Percentiles rank a stretch among this genome's conserved stretches.
phyloP scores from a whole-genome alignment of 2,888 invertebrate species.

The Megamerina dolium region DNA sequence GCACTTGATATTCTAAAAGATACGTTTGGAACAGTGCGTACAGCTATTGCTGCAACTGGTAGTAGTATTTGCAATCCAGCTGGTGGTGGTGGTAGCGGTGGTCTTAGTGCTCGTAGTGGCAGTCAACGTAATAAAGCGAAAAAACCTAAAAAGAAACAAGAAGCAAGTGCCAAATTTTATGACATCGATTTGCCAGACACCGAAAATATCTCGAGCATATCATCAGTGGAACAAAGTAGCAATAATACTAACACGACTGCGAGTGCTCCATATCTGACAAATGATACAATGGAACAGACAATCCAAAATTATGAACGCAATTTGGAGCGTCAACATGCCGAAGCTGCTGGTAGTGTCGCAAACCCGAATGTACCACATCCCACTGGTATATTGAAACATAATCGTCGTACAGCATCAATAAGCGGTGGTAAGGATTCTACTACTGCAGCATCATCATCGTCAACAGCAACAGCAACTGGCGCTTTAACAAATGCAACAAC shows the following conservation, averaged over 20 bases:
- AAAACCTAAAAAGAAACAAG: constrained; percentile 18
- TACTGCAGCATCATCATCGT: constrained; percentile 6
- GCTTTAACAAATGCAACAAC: constrained; percentile 10
- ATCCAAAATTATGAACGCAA: constrained; percentile 32
- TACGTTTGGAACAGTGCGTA: constrained; percentile 30
- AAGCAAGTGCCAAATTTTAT: constrained; percentile 25
- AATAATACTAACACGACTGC: not conserved
- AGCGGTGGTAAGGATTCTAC: constrained; percentile 6
- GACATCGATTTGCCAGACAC: constrained; percentile 3
- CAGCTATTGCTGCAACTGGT: constrained; percentile 23
- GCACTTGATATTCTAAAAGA: constrained; percentile 30
- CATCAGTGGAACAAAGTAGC: not conserved
- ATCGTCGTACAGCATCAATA: constrained; percentile 12
- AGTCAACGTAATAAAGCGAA: constrained; percentile 12
- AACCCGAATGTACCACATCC: constrained; percentile 16
- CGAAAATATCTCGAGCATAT: not conserved
- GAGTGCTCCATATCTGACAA: constrained; percentile 11
- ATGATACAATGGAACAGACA: constrained; percentile 30
- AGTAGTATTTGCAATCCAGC: not conserved
- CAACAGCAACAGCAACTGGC: constrained; percentile 9
- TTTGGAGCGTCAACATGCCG: constrained; percentile 26
- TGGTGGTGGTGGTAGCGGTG: not conserved
- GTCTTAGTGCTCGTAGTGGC: not conserved
- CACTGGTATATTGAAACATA: constrained; percentile 31
- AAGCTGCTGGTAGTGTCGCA: constrained; percentile 16